phyloP scores from a whole-genome alignment of 2,888 invertebrate species.

The Anaspis maculata region DNA sequence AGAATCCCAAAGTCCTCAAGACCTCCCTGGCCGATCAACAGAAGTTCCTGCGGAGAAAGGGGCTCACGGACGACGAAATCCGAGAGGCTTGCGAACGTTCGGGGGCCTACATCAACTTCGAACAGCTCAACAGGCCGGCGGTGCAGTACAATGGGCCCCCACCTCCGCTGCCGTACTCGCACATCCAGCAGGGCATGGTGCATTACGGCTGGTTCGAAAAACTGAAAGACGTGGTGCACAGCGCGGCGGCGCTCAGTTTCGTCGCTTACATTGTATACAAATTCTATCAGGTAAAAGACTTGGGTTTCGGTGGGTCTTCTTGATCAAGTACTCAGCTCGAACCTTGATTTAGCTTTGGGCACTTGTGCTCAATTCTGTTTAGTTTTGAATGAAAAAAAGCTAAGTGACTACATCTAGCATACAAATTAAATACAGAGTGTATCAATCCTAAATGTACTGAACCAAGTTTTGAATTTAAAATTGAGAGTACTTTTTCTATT shows the following conservation, averaged over 20 bases:
- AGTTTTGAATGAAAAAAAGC: too few species aligned
- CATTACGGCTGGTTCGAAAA: conserved; percentile 43
- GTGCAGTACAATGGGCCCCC: too few species aligned
- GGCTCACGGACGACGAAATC: conserved; percentile 67
- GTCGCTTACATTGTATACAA: conserved; percentile 70
- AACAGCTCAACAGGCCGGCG: conserved; percentile 21
- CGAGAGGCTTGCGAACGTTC: conserved; percentile 65
- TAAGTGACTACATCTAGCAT: too few species aligned
- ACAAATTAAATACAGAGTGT: too few species aligned
- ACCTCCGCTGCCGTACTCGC: conserved; percentile 10
- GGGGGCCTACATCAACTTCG: conserved; percentile 36
- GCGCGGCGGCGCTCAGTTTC: conserved; percentile 66
- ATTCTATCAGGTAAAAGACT: conserved; percentile 77
- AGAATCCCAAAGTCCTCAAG: conserved; percentile 73
- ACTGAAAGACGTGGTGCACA: conserved; percentile 62
- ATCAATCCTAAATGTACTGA: too few species aligned
- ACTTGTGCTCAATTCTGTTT: not conserved
- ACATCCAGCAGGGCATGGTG: conserved; percentile 13
- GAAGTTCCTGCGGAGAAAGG: conserved; percentile 68
- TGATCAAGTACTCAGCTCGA: too few species aligned
- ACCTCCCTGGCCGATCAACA: conserved; percentile 72
- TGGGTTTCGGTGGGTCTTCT: not conserved
- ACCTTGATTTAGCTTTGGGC: not conserved
- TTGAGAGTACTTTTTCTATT: too few species aligned
- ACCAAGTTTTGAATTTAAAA: too few species aligned